Evolutionary conservation across 2,113 vertebrate genomes (phyloP), one percentile per base, ranked within the genome.

Genomic region (Cricetomys ansorgei): DNA sequence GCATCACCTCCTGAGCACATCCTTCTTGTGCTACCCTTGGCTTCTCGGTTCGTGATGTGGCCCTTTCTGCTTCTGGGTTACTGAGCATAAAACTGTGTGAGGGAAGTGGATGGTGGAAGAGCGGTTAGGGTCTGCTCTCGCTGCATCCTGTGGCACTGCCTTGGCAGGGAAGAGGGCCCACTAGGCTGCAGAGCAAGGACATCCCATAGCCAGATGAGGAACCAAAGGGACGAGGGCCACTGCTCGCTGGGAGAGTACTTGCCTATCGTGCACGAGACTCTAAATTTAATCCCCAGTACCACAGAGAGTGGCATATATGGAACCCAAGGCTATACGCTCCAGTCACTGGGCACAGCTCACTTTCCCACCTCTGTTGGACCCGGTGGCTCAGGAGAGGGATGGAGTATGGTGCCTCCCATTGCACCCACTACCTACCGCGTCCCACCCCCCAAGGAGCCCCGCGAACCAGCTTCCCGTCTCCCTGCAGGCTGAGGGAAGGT

Each of bases 401-500:
- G 5, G 86, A 13, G 2, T 25, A 45, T 59, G 3, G 17, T 19
- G 8, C 16, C 23, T 43, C 13, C 16, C 5, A 29, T 21, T 0
- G 0, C 13, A 17, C 3, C 34, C 17, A 1, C 57, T 15, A 15
- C 29, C 59, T 76, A 48, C 62, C 6, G 0, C 34, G 5, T 65
- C 76, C 55, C 5, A 1, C 7, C 16, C 8, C 10, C 43, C 62
- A 37, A 59, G 0, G 2, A 92, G 7, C 23, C 0, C 53, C 27
- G 0, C 12, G 25, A 53, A 69, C 40, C 1, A 3, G 34, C 81
- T 84, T 53, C 83, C 48, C 59, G 1, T 94, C 2, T 0, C 64
- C 73, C 37, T 65, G 34, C 98, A 99, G 99, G 98, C 98, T 99
- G 91, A 98, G 99, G 96, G 99, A 99, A 13, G 99, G 99, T 29